Evolutionary conservation across 1,140 invertebrate genomes (phyloP), one percentile per base, ranked within the genome.

Genomic region (Eueides isabella): DNA sequence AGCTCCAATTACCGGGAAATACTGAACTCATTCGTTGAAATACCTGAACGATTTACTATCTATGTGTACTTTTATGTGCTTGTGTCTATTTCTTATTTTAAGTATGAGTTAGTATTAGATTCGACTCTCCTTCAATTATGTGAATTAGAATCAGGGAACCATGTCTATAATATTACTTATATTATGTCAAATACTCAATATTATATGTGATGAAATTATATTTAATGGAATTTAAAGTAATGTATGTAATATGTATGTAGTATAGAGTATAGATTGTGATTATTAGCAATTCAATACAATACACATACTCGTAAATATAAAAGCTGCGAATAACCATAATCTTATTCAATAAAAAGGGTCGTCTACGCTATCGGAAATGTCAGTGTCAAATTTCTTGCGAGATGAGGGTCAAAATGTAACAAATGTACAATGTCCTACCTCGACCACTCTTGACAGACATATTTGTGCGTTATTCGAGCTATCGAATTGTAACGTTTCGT

Each of bases 1-100:
- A 87, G 87, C 81, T 86, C 84, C 88, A 89, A 90, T 92, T 92
- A 90, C 88, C 76, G 80, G 78, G 79, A 85, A 85, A 87, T 84
- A 87, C 88, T 82, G 82, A 83, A 67, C 83, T 80, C 88, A 86
- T 90, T 89, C 84, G 84, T 88, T 85, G 83, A 84, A 87, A 89
- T 86, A 88, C 85, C 84, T 85, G 77, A 84, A 76, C 84, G 79
- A 89, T 91, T 89, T 88, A 87, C 83, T 55, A 55, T 55, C 48
- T 83, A 26, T 23, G 48, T 55, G 48, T 55, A 55, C 23, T 55
- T 55, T 55, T 55, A 26, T 26, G 48, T 55, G 23, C 26, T 55
- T 55, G 2, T 3, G 48, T 55, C 48, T 55, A 26, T 23, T 23
- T 55, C 48, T 55, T 55, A 12, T 55, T 55, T 19, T 55, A 48